Evolutionary conservation across 1,140 invertebrate genomes (phyloP).

Genomic region (Anadara kagoshimensis): DNA sequence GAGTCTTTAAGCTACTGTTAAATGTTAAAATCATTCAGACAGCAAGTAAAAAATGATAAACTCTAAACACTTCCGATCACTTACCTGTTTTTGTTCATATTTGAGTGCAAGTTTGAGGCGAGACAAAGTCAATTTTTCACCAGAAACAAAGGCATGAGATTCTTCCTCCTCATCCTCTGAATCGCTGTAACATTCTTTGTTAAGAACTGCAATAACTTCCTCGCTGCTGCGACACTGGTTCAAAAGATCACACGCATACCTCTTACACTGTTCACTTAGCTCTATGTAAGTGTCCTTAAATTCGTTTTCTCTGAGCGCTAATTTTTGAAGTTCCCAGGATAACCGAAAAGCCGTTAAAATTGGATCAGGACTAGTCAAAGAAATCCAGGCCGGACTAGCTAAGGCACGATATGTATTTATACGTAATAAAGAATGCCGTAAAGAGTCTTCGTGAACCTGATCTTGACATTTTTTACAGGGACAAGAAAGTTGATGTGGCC

Average conservation of each 20-base stretch:
- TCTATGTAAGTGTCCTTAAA: constrained; percentile 77
- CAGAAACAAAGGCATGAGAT: background rate
- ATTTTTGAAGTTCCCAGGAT: constrained; percentile 75
- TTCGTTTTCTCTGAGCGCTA: constrained; percentile 75
- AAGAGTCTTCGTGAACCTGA: constrained; percentile 69
- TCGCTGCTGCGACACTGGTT: constrained; percentile 72
- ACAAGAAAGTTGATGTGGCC: constrained; percentile 79
- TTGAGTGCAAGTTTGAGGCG: constrained; percentile 72
- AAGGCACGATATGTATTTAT: constrained; percentile 72
- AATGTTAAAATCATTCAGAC: no score
- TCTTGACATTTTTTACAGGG: constrained; percentile 78
- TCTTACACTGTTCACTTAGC: constrained; percentile 76
- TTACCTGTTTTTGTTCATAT: constrained; percentile 73
- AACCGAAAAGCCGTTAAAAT: constrained; percentile 81
- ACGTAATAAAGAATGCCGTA: constrained; percentile 69
- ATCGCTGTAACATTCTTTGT: constrained; percentile 58
- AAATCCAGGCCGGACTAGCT: constrained; percentile 78
- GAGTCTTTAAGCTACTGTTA: no score
- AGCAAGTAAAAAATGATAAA: no score
- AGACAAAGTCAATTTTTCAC: constrained; percentile 62
- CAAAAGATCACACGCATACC: constrained; percentile 70
- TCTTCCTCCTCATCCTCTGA: constrained; percentile 43
- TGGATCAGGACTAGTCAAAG: constrained; percentile 80
- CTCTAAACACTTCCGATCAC: background rate
- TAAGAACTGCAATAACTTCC: constrained; percentile 72